Conservation (phyloP, 2,797 vertebrate genomes). For the Sebastes paucispinis region DNA sequence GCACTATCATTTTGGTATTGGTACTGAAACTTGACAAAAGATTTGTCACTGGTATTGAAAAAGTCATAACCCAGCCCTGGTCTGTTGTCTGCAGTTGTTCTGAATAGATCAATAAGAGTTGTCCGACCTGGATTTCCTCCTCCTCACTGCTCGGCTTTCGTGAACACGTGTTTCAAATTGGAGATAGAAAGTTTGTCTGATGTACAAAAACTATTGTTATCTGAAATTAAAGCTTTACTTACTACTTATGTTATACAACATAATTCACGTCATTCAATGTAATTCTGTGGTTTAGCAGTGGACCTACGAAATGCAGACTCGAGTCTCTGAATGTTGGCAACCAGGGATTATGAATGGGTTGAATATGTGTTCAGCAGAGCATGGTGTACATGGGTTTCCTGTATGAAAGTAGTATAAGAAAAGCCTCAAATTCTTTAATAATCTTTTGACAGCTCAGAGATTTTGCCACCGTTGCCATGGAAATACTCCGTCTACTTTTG, state of each 20-base stretch:
- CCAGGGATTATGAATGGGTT: slow-evolving; percentile 44
- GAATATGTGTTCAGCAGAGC: slow-evolving; percentile 44
- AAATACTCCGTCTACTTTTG: slow-evolving; percentile 22
- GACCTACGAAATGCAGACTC: slow-evolving; percentile 16
- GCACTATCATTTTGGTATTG: background rate
- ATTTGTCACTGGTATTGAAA: background rate
- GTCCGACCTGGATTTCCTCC: background rate
- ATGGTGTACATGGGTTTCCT: slow-evolving; percentile 30
- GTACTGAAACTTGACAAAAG: background rate
- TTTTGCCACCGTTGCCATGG: slow-evolving; percentile 43
- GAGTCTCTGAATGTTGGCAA: slow-evolving; percentile 36
- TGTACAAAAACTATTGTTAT: background rate
- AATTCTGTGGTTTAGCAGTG: slow-evolving; percentile 5
- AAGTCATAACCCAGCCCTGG: background rate
- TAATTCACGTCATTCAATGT: background rate
- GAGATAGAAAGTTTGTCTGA: background rate
- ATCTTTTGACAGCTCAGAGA: slow-evolving; percentile 50
- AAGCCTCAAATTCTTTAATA: slow-evolving; percentile 55
- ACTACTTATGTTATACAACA: background rate
- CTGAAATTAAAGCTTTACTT: background rate
- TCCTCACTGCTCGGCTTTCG: background rate
- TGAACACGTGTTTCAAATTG: background rate
- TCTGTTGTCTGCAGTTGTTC: background rate
- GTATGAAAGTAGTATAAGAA: slow-evolving; percentile 27
- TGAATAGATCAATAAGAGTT: background rate